These are phyloP conservation scores for Lysandra bellargus DNA, from an alignment of 2,888 invertebrate species.

Conservation along the genomic window DNA sequence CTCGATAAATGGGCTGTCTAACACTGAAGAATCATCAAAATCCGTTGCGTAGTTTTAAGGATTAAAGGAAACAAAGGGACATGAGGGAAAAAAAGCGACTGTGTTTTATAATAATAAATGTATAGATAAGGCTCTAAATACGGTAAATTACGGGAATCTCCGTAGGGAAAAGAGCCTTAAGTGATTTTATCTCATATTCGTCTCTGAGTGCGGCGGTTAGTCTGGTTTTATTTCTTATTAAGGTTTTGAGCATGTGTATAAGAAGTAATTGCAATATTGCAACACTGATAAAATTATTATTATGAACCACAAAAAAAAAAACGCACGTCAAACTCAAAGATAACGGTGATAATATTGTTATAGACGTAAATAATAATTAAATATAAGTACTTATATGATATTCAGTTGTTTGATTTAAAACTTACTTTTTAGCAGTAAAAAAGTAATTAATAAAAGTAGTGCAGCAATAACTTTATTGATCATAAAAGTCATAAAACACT, in stretches of 20 bases:
- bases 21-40: too few relatives aligned
- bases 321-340: not conserved
- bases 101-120: too few relatives aligned
- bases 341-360: conserved; percentile 24
- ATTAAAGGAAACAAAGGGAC: too few relatives aligned
- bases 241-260: too few relatives aligned
- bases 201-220: not conserved
- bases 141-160: too few relatives aligned
- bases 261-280: not conserved
- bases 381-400: not conserved
- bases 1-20: too few relatives aligned
- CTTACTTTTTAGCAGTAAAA: not conserved
- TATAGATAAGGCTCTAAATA: too few relatives aligned
- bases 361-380: conserved; percentile 3
- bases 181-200: too few relatives aligned
- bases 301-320: not conserved
- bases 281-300: not conserved
- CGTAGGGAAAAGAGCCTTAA: too few relatives aligned
- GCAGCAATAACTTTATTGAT: not conserved
- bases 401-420: not conserved
- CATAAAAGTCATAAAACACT: not conserved
- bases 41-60: too few relatives aligned
- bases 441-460: not conserved
- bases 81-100: too few relatives aligned
- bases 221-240: not conserved